phyloP scores from a whole-genome alignment of 1,140 invertebrate species.

The Tribolium madens region DNA sequence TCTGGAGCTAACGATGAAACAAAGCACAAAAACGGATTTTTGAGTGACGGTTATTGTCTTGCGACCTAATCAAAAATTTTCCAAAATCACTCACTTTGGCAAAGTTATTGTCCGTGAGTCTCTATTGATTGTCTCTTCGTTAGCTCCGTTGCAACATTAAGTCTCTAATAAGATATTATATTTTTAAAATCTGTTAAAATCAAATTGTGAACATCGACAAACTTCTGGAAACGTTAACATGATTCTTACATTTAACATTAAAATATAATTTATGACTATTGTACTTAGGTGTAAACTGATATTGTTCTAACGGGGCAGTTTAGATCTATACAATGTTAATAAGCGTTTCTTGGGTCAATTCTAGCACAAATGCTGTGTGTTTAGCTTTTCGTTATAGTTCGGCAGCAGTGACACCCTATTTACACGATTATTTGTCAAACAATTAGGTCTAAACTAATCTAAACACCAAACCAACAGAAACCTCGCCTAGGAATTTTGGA shows the following conservation, averaged over 20 bases:
- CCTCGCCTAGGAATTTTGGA: neutral
- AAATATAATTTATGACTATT: slow-evolving; percentile 39
- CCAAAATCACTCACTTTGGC: neutral
- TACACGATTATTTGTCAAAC: slow-evolving; percentile 17
- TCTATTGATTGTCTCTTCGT: neutral
- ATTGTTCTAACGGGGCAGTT: slow-evolving; percentile 56
- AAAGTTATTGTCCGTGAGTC: neutral
- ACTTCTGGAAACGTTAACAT: slow-evolving; percentile 8
- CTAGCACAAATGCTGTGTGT: slow-evolving; percentile 30
- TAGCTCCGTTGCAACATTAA: neutral
- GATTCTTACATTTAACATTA: slow-evolving; percentile 34
- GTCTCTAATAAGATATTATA: neutral
- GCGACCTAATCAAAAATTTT: neutral
- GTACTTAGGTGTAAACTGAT: slow-evolving; percentile 48
- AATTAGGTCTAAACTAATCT: neutral
- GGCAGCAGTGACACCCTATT: slow-evolving; percentile 44
- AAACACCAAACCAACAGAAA: slow-evolving; percentile 42
- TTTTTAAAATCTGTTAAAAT: slow-evolving; percentile 19
- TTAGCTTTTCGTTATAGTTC: slow-evolving; percentile 38
- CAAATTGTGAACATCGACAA: slow-evolving; percentile 9
- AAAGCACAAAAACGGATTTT: neutral
- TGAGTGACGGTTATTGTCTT: neutral
- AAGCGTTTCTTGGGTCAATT: slow-evolving; percentile 48
- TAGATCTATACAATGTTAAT: slow-evolving; percentile 41
- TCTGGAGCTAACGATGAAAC: neutral